phyloP scores from a whole-genome alignment of 37 sponge, comb jelly and placozoan genomes.

The Beroe ovata region DNA sequence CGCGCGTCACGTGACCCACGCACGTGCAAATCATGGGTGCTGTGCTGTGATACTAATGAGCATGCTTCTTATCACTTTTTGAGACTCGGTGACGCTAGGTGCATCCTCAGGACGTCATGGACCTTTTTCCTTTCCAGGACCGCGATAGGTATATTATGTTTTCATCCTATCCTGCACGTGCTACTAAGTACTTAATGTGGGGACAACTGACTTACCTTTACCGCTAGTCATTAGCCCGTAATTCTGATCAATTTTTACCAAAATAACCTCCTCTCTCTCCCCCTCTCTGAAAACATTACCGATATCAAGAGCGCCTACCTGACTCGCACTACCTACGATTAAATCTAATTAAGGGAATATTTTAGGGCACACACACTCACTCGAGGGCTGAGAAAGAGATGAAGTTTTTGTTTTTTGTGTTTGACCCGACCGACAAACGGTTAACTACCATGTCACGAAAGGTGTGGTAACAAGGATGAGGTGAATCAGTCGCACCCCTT shows the following conservation, averaged over 20 bases:
- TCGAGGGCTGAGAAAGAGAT: not conserved
- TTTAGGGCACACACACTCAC: too few relatives aligned
- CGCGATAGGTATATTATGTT: not conserved
- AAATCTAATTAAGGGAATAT: constrained; percentile 44
- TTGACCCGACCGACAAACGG: not conserved
- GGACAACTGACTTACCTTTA: not conserved
- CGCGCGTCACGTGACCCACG: not conserved
- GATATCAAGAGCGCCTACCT: not conserved
- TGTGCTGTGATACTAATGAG: not conserved
- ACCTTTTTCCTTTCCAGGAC: not conserved
- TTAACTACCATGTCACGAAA: too few relatives aligned
- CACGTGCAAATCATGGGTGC: not conserved
- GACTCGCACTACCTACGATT: not conserved
- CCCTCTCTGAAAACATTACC: not conserved
- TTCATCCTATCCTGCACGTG: not conserved
- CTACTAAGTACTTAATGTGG: not conserved
- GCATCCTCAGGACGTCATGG: not conserved
- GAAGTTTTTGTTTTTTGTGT: not conserved
- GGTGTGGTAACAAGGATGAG: too few relatives aligned
- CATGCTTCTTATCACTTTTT: not conserved
- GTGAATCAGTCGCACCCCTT: too few relatives aligned
- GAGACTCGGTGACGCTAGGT: not conserved
- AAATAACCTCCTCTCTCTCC: not conserved
- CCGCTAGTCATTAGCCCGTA: not conserved
- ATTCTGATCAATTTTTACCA: not conserved